These are phyloP conservation scores for Calyptommatus sinebrachiatus DNA, from an alignment of 2,113 vertebrate species.

Conservation along the genomic window DNA sequence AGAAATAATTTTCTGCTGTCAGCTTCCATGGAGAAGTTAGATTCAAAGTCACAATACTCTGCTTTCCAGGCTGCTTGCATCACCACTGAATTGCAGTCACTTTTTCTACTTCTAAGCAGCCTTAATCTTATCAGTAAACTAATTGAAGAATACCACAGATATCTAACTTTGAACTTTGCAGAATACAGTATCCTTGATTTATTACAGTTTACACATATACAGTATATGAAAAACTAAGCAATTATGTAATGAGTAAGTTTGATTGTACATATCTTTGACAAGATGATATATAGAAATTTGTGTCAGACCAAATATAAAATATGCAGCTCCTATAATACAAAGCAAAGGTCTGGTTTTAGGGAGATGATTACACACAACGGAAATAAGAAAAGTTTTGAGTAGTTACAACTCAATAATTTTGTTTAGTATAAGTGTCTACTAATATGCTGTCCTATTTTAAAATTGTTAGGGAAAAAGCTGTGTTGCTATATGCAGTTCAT, in stretches of 20 bases:
- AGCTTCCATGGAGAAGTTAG: too few relatives aligned
- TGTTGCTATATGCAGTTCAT: background rate
- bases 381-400: background rate
- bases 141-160: background rate
- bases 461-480: background rate
- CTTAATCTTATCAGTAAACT: background rate
- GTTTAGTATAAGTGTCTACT: background rate
- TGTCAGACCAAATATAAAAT: too few relatives aligned
- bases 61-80: too few relatives aligned
- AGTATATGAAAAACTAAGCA: background rate
- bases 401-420: background rate
- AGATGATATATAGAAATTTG: background rate
- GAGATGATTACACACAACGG: background rate
- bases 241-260: background rate
- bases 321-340: background rate
- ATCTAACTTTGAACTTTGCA: background rate
- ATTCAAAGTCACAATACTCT: too few relatives aligned
- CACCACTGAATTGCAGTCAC: too few relatives aligned
- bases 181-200: background rate
- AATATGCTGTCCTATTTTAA: background rate
- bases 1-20: too few relatives aligned
- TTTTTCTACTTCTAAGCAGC: background rate
- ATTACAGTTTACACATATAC: background rate
- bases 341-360: background rate
- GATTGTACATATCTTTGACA: background rate